Evolutionary conservation across 2,113 vertebrate species (phyloP).

Genomic region (Ahaetulla prasina): DNA sequence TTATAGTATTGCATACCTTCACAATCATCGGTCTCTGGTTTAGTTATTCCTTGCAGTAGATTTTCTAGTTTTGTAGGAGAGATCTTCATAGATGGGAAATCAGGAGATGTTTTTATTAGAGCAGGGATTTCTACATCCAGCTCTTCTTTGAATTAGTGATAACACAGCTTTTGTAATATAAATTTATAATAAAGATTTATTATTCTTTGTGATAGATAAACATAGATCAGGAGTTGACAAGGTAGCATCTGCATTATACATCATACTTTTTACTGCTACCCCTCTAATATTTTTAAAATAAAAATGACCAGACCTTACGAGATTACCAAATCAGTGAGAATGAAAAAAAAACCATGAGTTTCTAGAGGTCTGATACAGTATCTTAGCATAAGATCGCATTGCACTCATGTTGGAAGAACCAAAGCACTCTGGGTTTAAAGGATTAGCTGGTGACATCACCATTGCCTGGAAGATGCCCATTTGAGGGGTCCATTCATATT

Average conservation of each 20-base stretch:
- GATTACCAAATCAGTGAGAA: neutral
- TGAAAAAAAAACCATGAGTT: neutral
- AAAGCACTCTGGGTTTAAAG: too few relatives aligned
- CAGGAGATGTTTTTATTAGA: neutral
- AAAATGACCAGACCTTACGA: neutral
- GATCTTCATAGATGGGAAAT: neutral
- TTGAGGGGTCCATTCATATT: neutral
- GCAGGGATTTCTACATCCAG: neutral
- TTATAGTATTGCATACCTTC: neutral
- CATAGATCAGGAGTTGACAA: neutral
- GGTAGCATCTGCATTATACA: neutral
- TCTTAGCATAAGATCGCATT: neutral
- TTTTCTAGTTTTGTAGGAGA: neutral
- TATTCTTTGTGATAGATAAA: neutral
- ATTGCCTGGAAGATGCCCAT: neutral
- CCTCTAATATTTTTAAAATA: neutral
- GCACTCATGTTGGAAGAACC: too few relatives aligned
- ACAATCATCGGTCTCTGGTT: neutral
- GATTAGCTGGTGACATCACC: neutral
- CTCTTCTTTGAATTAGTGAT: neutral
- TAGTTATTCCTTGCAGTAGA: neutral
- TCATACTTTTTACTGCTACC: neutral
- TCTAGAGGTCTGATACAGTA: neutral
- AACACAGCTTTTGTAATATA: neutral
- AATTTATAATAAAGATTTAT: neutral